A percentile compares a stretch with the other conserved stretches of the same genome.
These are phyloP conservation scores for Trichogramma evanescens DNA, from an alignment of 2,888 invertebrate genomes.

Conservation along the genomic window DNA sequence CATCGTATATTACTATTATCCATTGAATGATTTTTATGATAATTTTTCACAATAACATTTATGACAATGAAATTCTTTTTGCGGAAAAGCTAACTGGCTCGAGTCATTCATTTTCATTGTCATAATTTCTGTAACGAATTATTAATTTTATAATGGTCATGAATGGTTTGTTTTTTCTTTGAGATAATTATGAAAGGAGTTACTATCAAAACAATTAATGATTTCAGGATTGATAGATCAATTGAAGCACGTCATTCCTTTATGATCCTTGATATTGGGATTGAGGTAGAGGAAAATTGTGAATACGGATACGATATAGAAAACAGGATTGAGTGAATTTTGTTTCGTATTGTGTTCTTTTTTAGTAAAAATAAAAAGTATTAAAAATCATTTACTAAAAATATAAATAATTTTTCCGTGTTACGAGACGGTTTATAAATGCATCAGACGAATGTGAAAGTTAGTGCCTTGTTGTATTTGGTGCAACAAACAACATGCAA, in stretches of 20 bases:
- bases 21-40: constrained; percentile 5
- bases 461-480: constrained; percentile 19
- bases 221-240: no score
- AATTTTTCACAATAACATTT: neutral
- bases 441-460: neutral
- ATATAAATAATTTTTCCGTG: neutral
- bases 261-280: constrained; percentile 13
- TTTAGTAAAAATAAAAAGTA: constrained; percentile 1
- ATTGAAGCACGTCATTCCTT: no score
- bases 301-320: constrained; percentile 1
- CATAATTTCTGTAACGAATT: no score
- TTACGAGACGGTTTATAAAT: neutral
- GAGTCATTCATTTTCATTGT: no score
- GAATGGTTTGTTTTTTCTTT: no score
- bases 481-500: constrained; percentile 42
- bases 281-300: neutral
- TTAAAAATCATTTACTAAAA: neutral
- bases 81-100: neutral
- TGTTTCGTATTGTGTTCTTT: no score
- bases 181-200: no score
- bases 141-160: no score
- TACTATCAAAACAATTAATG: no score
- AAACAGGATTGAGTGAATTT: neutral
- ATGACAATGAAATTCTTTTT: constrained; percentile 14
- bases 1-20: constrained; percentile 15